phyloP scores from a whole-genome alignment of 2,113 vertebrate species.

The Sciurus niger region DNA sequence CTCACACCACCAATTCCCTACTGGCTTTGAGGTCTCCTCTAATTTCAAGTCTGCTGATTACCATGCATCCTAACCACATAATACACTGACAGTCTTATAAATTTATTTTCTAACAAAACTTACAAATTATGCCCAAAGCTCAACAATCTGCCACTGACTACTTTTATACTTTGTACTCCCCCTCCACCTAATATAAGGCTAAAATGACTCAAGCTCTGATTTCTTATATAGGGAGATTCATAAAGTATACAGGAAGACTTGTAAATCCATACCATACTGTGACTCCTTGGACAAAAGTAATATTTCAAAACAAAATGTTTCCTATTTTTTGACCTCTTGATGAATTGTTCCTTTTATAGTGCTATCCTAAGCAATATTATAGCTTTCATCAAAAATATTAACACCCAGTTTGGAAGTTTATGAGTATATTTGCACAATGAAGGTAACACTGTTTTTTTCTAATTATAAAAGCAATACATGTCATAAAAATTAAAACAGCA shows the following conservation, averaged over 20 bases:
- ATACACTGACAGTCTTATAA: not conserved
- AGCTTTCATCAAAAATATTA: slow-evolving; percentile 56
- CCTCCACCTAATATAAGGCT: not conserved
- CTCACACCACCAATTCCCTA: not conserved
- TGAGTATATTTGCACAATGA: slow-evolving; percentile 49
- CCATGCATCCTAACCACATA: not conserved
- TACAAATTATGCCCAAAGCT: slow-evolving; percentile 38
- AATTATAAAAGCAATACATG: slow-evolving; percentile 20
- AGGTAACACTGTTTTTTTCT: slow-evolving; percentile 52
- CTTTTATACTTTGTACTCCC: slow-evolving; percentile 4
- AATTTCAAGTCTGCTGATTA: not conserved
- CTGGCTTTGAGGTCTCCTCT: not conserved
- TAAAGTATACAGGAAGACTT: not conserved
- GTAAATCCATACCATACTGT: not conserved
- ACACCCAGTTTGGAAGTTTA: slow-evolving; percentile 51
- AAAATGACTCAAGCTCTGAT: slow-evolving; percentile 57
- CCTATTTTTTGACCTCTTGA: slow-evolving; percentile 55
- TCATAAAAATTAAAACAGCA: slow-evolving; percentile 39
- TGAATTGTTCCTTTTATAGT: slow-evolving; percentile 14
- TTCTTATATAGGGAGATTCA: slow-evolving; percentile 10
- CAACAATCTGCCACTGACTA: not conserved
- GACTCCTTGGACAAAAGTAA: slow-evolving; percentile 19
- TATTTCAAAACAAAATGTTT: slow-evolving; percentile 50
- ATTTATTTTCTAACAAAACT: slow-evolving; percentile 46
- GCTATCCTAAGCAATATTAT: slow-evolving; percentile 15